A percentile compares a stretch with the other conserved stretches of the same genome.
Evolutionary conservation across 2,888 invertebrate species (phyloP).

Genomic region (Hypomecis atomaria): DNA sequence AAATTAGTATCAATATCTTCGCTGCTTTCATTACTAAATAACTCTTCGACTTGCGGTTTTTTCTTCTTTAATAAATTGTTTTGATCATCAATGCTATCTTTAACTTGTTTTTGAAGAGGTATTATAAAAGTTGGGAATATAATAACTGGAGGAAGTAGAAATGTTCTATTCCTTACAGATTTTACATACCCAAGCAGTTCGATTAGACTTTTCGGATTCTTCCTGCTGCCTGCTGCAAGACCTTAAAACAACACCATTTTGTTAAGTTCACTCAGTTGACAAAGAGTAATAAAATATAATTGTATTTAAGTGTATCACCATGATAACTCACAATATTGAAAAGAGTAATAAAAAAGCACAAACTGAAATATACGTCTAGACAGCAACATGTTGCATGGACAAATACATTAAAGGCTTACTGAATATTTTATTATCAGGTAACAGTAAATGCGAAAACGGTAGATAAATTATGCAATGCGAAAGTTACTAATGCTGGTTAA

Average conservation of each 20-base stretch:
- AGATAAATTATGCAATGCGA: conserved; percentile 24
- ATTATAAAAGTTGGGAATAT: conserved; percentile 36
- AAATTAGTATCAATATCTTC: conserved; percentile 48
- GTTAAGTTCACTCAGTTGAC: neutral
- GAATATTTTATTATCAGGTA: conserved; percentile 27
- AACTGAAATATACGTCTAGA: conserved; percentile 40
- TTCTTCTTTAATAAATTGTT: neutral
- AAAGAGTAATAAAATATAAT: neutral
- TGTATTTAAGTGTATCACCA: neutral
- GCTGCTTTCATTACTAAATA: conserved; percentile 31
- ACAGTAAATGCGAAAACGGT: conserved; percentile 21
- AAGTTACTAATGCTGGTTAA: conserved; percentile 26
- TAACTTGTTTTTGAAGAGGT: conserved; percentile 6
- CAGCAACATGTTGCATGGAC: conserved; percentile 30
- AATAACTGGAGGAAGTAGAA: conserved; percentile 31
- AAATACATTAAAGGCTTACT: conserved; percentile 23
- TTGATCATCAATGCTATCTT: neutral
- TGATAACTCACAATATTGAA: conserved; percentile 22
- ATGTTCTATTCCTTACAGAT: conserved; percentile 28
- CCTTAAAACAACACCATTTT: conserved; percentile 21
- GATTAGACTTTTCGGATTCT: conserved; percentile 18
- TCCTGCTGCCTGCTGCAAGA: conserved; percentile 13
- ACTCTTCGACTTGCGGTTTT: conserved; percentile 8
- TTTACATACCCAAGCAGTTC: conserved; percentile 33
- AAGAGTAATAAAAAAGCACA: conserved; percentile 38